These are phyloP conservation scores for Notodonta ziczac DNA, from an alignment of 2,888 invertebrate genomes.

Conservation along the genomic window DNA sequence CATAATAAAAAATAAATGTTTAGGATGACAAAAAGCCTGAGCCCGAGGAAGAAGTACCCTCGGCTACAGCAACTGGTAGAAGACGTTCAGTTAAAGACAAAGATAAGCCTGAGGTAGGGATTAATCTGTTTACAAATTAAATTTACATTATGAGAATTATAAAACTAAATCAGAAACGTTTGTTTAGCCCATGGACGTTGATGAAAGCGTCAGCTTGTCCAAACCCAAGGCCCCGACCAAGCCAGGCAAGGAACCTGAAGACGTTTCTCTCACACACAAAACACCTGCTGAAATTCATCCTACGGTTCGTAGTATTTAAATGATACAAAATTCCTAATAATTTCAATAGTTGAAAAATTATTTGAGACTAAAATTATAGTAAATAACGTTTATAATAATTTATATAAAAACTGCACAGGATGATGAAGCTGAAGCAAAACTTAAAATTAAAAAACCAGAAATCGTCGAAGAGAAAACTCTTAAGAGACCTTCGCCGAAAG, in stretches of 20 bases:
- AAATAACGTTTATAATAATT: neutral
- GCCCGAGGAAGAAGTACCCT: constrained; percentile 63
- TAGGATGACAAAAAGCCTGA: constrained; percentile 64
- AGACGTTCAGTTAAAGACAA: constrained; percentile 76
- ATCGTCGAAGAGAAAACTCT: constrained; percentile 75
- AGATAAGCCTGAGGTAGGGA: constrained; percentile 73
- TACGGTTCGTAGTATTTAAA: constrained; percentile 66
- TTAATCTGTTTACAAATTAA: constrained; percentile 4
- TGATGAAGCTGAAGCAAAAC: constrained; percentile 75
- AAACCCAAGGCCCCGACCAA: constrained; percentile 73
- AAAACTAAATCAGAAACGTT: constrained; percentile 21
- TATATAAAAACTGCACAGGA: constrained; percentile 55
- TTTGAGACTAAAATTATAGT: too few species aligned
- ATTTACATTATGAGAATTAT: neutral
- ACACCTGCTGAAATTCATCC: constrained; percentile 76
- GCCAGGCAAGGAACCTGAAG: constrained; percentile 74
- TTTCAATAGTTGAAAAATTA: too few species aligned
- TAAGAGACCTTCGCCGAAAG: constrained; percentile 72
- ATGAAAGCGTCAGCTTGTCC: constrained; percentile 73
- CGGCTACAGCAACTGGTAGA: constrained; percentile 68
- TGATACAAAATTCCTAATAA: too few species aligned
- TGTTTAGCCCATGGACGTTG: constrained; percentile 76
- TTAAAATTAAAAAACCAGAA: constrained; percentile 78
- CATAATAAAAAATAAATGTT: constrained; percentile 24
- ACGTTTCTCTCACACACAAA: constrained; percentile 78